phyloP scores from a whole-genome alignment of 2,113 vertebrate species.

The Actenoides hombroni region DNA sequence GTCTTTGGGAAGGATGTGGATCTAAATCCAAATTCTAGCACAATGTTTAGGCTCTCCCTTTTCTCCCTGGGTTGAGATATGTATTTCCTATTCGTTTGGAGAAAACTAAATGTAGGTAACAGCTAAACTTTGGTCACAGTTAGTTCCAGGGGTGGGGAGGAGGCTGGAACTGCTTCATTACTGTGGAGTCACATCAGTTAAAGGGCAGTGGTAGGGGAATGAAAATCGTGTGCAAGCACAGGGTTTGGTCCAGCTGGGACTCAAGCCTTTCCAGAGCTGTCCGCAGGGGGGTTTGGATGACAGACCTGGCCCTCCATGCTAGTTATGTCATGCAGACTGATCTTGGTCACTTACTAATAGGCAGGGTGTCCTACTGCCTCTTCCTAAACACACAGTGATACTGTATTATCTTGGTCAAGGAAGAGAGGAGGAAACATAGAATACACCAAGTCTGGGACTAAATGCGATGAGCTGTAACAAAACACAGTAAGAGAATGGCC shows the following conservation, averaged over 20 bases:
- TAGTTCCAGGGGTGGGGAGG: background rate
- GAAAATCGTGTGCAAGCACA: background rate
- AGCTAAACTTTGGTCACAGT: background rate
- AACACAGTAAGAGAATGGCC: background rate
- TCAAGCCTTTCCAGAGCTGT: background rate
- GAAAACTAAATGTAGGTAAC: background rate
- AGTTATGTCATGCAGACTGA: background rate
- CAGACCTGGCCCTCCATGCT: background rate
- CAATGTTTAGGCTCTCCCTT: background rate
- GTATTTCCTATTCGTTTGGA: background rate
- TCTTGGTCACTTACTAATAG: background rate
- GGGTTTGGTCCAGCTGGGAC: background rate
- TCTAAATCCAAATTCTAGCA: background rate
- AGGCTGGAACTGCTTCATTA: background rate
- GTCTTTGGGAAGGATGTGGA: background rate
- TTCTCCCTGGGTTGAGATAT: background rate
- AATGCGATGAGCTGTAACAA: background rate
- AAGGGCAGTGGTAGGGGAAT: background rate
- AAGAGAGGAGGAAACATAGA: background rate
- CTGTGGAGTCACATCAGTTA: background rate
- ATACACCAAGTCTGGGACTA: background rate
- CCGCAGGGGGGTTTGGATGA: background rate
- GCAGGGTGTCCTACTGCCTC: background rate
- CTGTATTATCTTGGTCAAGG: background rate
- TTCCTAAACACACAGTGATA: background rate